Conservation (phyloP, 2,888 invertebrate species). For the Cephus pygmeus region DNA sequence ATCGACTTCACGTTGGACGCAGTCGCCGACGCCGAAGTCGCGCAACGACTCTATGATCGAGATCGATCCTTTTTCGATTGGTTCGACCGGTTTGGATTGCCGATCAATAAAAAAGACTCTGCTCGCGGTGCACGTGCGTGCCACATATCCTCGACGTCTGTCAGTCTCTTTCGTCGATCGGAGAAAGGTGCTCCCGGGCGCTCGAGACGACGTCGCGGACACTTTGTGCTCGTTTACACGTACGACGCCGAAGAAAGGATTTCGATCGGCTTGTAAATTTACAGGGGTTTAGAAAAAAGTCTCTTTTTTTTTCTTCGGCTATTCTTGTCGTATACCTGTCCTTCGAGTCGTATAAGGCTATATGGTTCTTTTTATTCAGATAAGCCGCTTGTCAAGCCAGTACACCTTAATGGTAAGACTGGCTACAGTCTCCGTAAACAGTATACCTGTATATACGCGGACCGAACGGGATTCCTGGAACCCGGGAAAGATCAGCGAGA, state of each 20-base stretch:
- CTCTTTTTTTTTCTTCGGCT: background rate
- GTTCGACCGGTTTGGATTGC: background rate
- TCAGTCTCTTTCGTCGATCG: background rate
- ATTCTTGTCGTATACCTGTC: background rate
- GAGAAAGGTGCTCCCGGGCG: background rate
- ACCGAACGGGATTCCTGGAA: background rate
- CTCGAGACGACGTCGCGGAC: too few relatives aligned
- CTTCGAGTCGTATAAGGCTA: background rate
- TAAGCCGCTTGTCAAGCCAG: background rate
- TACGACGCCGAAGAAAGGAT: background rate
- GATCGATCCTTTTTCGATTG: background rate
- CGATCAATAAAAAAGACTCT: background rate
- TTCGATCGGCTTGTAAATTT: background rate
- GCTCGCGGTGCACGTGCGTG: background rate
- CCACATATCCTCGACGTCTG: background rate
- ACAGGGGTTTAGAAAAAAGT: background rate
- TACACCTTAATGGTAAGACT: background rate
- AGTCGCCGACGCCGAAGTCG: background rate
- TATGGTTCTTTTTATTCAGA: background rate
- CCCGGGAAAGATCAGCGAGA: background rate
- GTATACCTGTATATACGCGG: background rate
- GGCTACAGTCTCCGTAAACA: background rate
- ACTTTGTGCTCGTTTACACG: background rate
- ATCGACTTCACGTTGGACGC: background rate
- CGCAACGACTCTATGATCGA: background rate